Base-by-base conservation (phyloP, 2,888 invertebrate genomes). In the Epirrhoe alternata region DNA sequence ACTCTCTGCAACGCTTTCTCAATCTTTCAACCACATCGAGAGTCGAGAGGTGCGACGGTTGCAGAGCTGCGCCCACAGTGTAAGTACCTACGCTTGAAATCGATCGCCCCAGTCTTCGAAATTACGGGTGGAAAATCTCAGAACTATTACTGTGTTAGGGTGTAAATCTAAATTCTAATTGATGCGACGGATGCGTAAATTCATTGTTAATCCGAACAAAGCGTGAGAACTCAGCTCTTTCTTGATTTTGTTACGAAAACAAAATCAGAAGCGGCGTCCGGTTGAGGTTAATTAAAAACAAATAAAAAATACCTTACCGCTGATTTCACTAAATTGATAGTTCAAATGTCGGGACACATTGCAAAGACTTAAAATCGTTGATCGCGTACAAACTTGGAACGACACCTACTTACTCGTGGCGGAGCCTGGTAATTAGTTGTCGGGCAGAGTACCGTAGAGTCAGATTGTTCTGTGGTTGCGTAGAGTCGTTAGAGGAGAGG, bases 101-200 rank as follows among this genome's bases (percentile, higher is more conserved):
- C 68, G 56, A 69, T 66, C 57, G 69, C 60, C 71, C 68, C 64
- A 59, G 47, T 81, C 76, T 80, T 76, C 76, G 74, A 72, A 75
- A 77, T 74, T 64, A 74, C 71, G 77, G 72, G 73, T 66, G 72
- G 71, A 77, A 77, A 74, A 76, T 69, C 52, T 68, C 57, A 74
- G 73, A 72, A 66, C 62, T 58, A 62, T 38, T 66, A 64, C 66
- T 66, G 61, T 64, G 60, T 61, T 73, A 75, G 70, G 66, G 56
- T 57, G 66, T 69, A 53, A 72, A 68, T 69, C 62, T 57, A 65
- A 72, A 70, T 67, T 76, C 61, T 71, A 71, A 75, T 70, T 66
- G 80, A 86, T 90, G 92, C 92, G 92, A 92, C 92, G 92, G 92
- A 90, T 89, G 91, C 92, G 92, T 90, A 78, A 76, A 79, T 78